Base-by-base conservation (phyloP, 2,888 invertebrate genomes). In the Brenthis ino region DNA sequence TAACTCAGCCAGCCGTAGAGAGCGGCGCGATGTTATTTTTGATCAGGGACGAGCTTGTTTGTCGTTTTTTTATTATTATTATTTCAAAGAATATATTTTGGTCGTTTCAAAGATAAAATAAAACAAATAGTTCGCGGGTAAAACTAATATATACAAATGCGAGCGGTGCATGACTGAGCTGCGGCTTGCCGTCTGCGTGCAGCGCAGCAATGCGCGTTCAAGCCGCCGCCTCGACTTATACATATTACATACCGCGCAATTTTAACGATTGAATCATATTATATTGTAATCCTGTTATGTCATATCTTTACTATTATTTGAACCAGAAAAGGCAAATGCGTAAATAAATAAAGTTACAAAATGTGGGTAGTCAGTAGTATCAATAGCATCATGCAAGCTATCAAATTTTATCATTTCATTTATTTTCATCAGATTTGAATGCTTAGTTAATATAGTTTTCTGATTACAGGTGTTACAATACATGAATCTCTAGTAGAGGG, bases 401-500 rank as follows among this genome's bases (percentile, higher is more conserved):
- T 43, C 0, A 43, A 11, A 28, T 4, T 28, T 28, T 28, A 28
- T 28, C 3, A 4, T 28, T 28, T 28, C 1, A 11, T 43, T 43
- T 48, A 24, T 28, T 11, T 37, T 13, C 13, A 20, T 50, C n/a
- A 43, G 37, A 56, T 33, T 56, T n/a, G 11, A 12, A 24, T 4
- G 28, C 5, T n/a, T 6, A 16, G 6, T 16, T 16, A 20, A 37
- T 57, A 6, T 24, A 28, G 64, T 53, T 50, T 60, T 69, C 75
- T 83, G 58, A 77, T 86, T 87, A 6, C 88, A 89, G 89, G 85
- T 84, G 85, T 86, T 20, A 83, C 86, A 75, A 87, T 88, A 70
- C 88, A 90, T 72, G 89, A 91, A 75, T 84, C 87, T 60, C 79
- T 90, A 69, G 82, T 88, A 76, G 90, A 89, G 79, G 89, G 89